Conservation (phyloP, 2,797 vertebrate genomes). For the Spheniscus humboldti region DNA sequence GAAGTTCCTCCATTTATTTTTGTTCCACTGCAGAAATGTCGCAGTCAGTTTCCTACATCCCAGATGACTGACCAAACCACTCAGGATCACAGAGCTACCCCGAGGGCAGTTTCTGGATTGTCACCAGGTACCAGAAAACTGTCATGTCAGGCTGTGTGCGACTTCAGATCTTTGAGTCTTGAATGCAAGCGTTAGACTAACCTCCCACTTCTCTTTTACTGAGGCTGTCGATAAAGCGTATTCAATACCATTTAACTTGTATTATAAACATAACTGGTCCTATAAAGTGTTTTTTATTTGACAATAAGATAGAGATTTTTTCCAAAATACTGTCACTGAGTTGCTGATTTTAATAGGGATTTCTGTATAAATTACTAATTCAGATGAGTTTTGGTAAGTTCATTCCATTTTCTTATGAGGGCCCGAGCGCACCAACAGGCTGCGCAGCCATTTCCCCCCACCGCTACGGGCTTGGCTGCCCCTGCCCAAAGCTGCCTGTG, state of each 20-base stretch:
- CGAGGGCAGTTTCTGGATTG: not conserved
- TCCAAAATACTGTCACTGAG: not conserved
- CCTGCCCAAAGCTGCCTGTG: not conserved
- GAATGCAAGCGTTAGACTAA: not conserved
- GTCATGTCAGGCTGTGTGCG: not conserved
- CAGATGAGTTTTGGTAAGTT: not conserved
- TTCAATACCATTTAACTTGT: not conserved
- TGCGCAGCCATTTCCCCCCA: not conserved
- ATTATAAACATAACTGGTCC: not conserved
- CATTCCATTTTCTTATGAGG: not conserved
- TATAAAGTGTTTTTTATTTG: not conserved
- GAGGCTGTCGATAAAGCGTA: not conserved
- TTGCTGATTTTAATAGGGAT: not conserved
- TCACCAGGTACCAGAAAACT: slow-evolving; percentile 41
- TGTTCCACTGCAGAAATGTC: not conserved
- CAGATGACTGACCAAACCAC: slow-evolving; percentile 13
- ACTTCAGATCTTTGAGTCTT: not conserved
- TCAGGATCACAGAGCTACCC: slow-evolving; percentile 25
- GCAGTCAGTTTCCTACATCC: not conserved
- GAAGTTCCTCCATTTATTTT: slow-evolving; percentile 12
- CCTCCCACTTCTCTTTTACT: not conserved
- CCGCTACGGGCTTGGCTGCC: not conserved
- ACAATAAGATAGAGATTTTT: not conserved
- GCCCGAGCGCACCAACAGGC: not conserved
- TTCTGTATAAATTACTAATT: not conserved